Base-by-base conservation (phyloP, 2,113 vertebrate genomes). In the Smithornis capensis region DNA sequence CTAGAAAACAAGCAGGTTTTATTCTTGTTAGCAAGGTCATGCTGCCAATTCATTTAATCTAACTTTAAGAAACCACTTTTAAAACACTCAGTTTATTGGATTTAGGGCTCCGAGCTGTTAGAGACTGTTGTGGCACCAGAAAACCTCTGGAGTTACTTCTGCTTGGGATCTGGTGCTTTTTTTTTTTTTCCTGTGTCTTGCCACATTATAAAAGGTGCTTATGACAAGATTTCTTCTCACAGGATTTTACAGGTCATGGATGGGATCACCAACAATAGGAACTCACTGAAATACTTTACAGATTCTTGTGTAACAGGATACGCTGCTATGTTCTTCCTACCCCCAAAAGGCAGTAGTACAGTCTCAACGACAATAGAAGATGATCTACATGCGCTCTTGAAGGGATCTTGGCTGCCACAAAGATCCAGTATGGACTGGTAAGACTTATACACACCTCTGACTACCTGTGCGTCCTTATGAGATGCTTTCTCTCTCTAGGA, bases 21-120 rank as follows among this genome's bases (percentile, higher is more conserved):
- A 31, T 65, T 95, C 62, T 62, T 75, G 15, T 65, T 85, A 91
- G 15, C 40, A 82, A 89, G 67, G 76, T 88, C 83, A 77, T 67
- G 10, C 21, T 73, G 73, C 7, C 17, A 53, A 84, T 78, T 91
- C 5, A 60, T 86, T 74, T 78, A 5, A 82, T 77, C 60, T 67
- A 67, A 62, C 64, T 73, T 91, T 75, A 79, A 95, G 45, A 69
- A 87, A 74, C 9, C 5, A 33, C 47, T 78, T 95, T 74, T 38
- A 25, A 92, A 85, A 24, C 31, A 23, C 17, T 65, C 15, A 21
- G 2, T 85, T 77, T 84, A 83, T 89, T 93, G 79, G 8, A 40
- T 73, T 87, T 60, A 62, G 18, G 37, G 6, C 31, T 80, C 79
- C 44, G 16, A 49, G 25, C 7, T 81, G 52, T 53, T 74, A 47